phyloP scores from a whole-genome alignment of 2,888 invertebrate genomes.

The Ormia ochracea region DNA sequence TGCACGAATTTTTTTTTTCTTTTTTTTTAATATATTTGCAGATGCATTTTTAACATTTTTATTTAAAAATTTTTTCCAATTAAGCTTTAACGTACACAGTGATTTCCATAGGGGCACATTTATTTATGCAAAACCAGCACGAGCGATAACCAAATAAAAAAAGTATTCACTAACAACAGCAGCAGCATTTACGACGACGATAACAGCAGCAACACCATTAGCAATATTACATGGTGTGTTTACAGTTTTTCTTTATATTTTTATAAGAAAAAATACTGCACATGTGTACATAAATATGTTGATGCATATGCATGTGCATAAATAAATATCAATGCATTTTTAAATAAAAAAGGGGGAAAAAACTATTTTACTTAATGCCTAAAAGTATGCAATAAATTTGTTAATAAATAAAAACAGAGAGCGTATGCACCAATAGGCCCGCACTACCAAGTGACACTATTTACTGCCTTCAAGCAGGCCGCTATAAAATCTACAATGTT shows the following conservation, averaged over 20 bases:
- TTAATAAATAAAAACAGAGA: background rate
- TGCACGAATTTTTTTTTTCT: background rate
- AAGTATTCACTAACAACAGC: background rate
- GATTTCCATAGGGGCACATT: conserved; percentile 61
- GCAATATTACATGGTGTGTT: background rate
- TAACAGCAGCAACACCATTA: conserved; percentile 19
- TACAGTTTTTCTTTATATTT: background rate
- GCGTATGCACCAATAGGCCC: conserved; percentile 11
- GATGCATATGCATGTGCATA: background rate
- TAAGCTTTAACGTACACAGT: conserved; percentile 56
- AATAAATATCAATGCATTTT: background rate
- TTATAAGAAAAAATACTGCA: conserved; percentile 11
- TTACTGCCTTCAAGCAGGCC: background rate
- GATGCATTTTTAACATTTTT: conserved; percentile 17
- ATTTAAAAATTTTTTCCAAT: conserved; percentile 57
- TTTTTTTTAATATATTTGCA: conserved; percentile 2
- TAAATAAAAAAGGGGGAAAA: conserved; percentile 19
- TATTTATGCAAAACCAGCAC: conserved; percentile 43
- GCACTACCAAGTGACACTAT: conserved; percentile 4
- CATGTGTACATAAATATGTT: background rate
- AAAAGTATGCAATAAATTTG: conserved; percentile 37
- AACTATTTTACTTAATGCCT: conserved; percentile 4
- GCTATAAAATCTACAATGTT: background rate
- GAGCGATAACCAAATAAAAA: conserved; percentile 25
- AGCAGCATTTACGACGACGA: background rate